Evolutionary conservation across 30 jellyfish, hydroid and myxozoan species (phyloP).

Genomic region (Chrysaora quinquecirrha): DNA sequence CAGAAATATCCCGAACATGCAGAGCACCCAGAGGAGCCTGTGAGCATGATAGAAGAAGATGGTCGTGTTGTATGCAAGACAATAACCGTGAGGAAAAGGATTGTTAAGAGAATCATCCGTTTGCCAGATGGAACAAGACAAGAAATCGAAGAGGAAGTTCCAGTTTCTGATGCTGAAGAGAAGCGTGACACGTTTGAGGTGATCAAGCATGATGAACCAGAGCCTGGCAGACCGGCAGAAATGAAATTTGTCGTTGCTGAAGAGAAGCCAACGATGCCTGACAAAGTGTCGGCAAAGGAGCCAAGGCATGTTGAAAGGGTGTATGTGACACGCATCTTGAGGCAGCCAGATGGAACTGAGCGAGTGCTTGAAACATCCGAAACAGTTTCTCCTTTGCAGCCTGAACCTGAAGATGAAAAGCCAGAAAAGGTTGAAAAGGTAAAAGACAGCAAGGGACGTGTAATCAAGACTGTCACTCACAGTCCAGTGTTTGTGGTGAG

Average conservation of each 20-base stretch:
- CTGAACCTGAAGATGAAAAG: neutral
- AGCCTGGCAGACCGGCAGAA: neutral
- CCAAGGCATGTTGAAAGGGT: neutral
- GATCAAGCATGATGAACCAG: neutral
- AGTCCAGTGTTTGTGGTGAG: constrained; percentile 38
- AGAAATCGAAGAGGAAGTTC: constrained; percentile 83
- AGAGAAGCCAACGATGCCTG: no score
- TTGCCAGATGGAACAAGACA: constrained; percentile 82
- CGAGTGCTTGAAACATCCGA: neutral
- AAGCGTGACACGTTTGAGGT: neutral
- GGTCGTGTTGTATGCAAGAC: constrained; percentile 59
- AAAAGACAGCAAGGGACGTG: constrained; percentile 24
- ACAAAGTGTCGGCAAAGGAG: neutral
- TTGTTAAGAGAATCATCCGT: constrained; percentile 59
- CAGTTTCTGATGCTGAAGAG: constrained; percentile 10
- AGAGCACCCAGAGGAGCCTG: constrained; percentile 69
- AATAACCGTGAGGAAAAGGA: constrained; percentile 52
- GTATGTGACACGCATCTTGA: neutral
- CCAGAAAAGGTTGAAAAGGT: constrained; percentile 4
- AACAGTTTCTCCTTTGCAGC: neutral
- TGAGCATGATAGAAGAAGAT: constrained; percentile 15
- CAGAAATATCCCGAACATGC: no score
- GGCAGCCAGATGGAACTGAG: neutral
- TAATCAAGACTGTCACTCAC: constrained; percentile 39
- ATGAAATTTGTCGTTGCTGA: neutral